phyloP scores from a whole-genome alignment of 2,797 vertebrate species.

The Clarias pachynema region DNA sequence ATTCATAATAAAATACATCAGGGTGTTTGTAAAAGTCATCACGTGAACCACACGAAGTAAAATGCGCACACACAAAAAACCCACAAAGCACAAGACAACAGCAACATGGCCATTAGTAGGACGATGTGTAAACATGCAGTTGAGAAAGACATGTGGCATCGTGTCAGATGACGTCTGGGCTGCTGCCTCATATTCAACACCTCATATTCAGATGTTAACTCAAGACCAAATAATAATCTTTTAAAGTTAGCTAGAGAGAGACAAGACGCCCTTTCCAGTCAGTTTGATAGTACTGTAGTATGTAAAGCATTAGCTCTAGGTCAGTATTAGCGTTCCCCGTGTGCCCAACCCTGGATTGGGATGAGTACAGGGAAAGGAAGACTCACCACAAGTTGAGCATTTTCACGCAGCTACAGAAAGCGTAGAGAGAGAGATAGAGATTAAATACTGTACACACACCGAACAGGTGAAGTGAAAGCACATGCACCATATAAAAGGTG shows the following conservation, averaged over 20 bases:
- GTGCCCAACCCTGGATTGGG: slow-evolving; percentile 36
- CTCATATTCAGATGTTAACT: neutral
- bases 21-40: slow-evolving; percentile 14
- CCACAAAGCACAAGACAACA: slow-evolving; percentile 26
- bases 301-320: slow-evolving; percentile 8
- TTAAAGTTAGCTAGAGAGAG: slow-evolving; percentile 14
- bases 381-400: slow-evolving; percentile 99
- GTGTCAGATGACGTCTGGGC: slow-evolving; percentile 17
- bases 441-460: slow-evolving; percentile 86
- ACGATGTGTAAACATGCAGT: slow-evolving; percentile 37
- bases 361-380: slow-evolving; percentile 81
- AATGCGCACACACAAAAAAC: neutral
- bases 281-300: slow-evolving; percentile 10
- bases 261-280: slow-evolving; percentile 1
- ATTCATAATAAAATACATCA: slow-evolving; percentile 7
- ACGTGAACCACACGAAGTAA: slow-evolving; percentile 9
- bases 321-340: slow-evolving; percentile 33
- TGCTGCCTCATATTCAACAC: neutral
- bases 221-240: neutral
- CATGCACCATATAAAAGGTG: slow-evolving; percentile 22
- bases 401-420: slow-evolving; percentile 99
- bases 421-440: slow-evolving; percentile 87
- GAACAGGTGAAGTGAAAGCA: slow-evolving; percentile 68
- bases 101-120: slow-evolving; percentile 1
- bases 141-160: neutral